Base-by-base conservation (phyloP, 2,113 vertebrate genomes). In the Edolisoma coerulescens region DNA sequence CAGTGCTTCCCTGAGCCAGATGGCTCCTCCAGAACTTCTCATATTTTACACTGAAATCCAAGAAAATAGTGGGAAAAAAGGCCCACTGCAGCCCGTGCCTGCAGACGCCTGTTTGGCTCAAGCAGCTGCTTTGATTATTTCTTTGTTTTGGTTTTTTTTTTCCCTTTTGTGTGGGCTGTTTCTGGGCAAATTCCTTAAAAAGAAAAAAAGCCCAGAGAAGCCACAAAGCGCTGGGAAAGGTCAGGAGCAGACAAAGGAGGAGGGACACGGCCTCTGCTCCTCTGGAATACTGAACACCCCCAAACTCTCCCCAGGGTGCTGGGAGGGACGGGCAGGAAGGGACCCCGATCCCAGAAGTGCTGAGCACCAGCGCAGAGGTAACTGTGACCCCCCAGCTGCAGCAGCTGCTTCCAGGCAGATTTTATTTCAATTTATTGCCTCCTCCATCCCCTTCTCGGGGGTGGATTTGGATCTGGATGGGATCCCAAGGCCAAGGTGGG, bases 241-340 rank as follows among this genome's bases (percentile, higher is more conserved):
- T 96, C 94, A 95, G 91, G 73, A 63, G 65, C 70, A 91, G 91
- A 95, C 93, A 91, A 91, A 97, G 91, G 92, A 74, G 4, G 75
- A 56, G 83, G 89, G 79, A 68, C 28, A 16, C 0, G 23, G 84
- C 56, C 4, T 5, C 68, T 64, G 77, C 65, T 68, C 41, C 26
- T 30, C 37, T 35, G 70, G 77, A 82, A 83, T 60, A 84, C 37
- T 24, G 4, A 86, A 28, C 22, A 14, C 2, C 52, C 32, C 73
- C 3, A 15, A 12, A 45, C 8, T 42, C 30, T 18, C 68, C 57
- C 53, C 0, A 5, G 16, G 9, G 45, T 0, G 2, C 11, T 4
- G 1, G 39, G 56, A 12, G 20, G 2, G 15, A 1, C 0, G 1
- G 39, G 77, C 81, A 56, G 83, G 87, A 74, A 32, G 86, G 22